Base-by-base conservation (phyloP, 2,797 vertebrate species). In the Lycodopsis pacificus region DNA sequence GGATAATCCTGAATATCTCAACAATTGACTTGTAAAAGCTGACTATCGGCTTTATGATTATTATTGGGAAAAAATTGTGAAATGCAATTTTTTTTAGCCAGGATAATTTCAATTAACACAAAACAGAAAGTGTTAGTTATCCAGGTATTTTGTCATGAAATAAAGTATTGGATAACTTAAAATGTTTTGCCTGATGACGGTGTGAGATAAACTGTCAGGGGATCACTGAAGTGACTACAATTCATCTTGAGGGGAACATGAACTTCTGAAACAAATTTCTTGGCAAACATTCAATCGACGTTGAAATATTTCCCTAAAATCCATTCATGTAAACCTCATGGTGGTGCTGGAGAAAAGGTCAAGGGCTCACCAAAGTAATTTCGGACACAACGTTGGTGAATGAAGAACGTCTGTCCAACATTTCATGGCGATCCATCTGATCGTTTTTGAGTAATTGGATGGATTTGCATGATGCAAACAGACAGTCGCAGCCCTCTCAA, bases 281-380 rank as follows among this genome's bases (percentile, higher is more conserved):
- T 44, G 38, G 20, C 27, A 48, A 1, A 38, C 4, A 19, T 20
- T 30, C 14, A 14, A n/a, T n/a, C 42, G 9, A 40, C 14, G n/a
- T 62, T 40, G 36, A 15, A n/a, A 62, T 62, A 42, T 62, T 62
- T 63, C 22, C 22, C 38, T 40, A n/a, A 19, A 62, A 40, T 40
- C 44, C 19, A 20, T 12, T 10, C 9, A 65, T 34, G 27, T 22
- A 20, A 22, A 36, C 46, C 64, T 49, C 7, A 27, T 7, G n/a
- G 22, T 25, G 13, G 49, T 7, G n/a, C 34, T 25, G 13, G 49
- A n/a, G 17, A 38, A 67, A 36, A 49, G 15, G 32, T 38, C 32
- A 15, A 14, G 10, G 15, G 32, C 15, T 54, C 34, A 13, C 34
- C 34, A 56, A 30, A 64, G 62, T 53, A 32, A 42, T 25, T 32